phyloP scores from a whole-genome alignment of 2,888 invertebrate species.

The Lucinisca nassula region DNA sequence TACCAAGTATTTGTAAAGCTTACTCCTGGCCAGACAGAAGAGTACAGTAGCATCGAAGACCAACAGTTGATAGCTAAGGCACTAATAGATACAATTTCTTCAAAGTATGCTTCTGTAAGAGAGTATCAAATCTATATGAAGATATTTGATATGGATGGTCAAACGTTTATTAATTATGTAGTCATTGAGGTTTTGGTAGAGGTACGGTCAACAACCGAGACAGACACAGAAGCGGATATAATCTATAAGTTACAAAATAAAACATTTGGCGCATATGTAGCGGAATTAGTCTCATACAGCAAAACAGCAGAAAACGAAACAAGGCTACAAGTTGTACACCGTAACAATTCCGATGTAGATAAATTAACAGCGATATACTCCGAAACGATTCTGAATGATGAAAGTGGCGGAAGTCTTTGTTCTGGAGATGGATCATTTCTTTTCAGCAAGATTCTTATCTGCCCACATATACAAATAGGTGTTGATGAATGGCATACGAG shows the following conservation, averaged over 20 bases:
- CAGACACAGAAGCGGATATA: neutral
- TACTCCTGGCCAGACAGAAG: neutral
- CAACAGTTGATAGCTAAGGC: no score
- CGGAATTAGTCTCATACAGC: neutral
- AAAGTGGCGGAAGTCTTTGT: neutral
- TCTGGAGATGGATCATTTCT: neutral
- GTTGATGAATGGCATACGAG: neutral
- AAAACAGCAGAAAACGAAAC: neutral
- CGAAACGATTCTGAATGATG: neutral
- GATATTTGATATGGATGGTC: no score
- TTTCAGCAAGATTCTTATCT: neutral
- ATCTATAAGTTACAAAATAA: neutral
- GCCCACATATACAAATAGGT: neutral
- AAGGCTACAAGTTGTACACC: neutral
- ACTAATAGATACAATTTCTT: no score
- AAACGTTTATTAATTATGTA: neutral
- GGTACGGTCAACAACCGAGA: neutral
- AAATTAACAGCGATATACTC: neutral
- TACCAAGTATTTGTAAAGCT: neutral
- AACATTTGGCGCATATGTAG: neutral
- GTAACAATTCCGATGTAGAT: neutral
- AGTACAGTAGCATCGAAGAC: no score
- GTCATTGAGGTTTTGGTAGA: neutral
- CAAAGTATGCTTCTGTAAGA: no score
- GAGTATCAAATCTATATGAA: no score